Conservation (phyloP, 2,797 vertebrate genomes). For the Glossophaga mutica region DNA sequence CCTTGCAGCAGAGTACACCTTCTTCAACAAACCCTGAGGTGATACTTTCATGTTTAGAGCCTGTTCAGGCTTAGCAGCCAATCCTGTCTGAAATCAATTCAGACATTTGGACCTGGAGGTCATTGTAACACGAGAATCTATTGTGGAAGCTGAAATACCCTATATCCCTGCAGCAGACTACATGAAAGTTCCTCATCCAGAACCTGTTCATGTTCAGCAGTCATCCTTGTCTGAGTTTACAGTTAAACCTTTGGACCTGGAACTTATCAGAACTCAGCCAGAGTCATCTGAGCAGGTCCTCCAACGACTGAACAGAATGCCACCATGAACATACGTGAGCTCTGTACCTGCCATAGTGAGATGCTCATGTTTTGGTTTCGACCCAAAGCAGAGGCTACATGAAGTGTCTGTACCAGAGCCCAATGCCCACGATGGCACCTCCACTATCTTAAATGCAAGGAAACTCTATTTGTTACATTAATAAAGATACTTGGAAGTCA, state of each 20-base stretch:
- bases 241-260: background rate
- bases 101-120: too few relatives aligned
- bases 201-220: too few relatives aligned
- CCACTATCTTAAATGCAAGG: background rate
- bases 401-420: background rate
- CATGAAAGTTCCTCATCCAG: too few relatives aligned
- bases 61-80: too few relatives aligned
- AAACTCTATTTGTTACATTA: background rate
- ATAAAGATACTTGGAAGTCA: background rate
- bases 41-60: too few relatives aligned
- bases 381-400: background rate
- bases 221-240: too few relatives aligned
- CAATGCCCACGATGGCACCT: background rate
- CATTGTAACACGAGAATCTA: too few relatives aligned
- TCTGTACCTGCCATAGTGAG: background rate
- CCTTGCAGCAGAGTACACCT: too few relatives aligned
- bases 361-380: background rate
- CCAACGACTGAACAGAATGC: background rate
- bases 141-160: too few relatives aligned
- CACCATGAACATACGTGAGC: background rate
- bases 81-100: too few relatives aligned
- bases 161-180: too few relatives aligned
- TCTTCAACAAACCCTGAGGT: too few relatives aligned
- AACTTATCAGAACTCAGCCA: background rate
- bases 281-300: background rate